A percentile compares a stretch with the other conserved stretches of the same genome.
These are phyloP conservation scores for Platichthys flesus DNA, from an alignment of 2,113 vertebrate genomes.

Conservation along the genomic window DNA sequence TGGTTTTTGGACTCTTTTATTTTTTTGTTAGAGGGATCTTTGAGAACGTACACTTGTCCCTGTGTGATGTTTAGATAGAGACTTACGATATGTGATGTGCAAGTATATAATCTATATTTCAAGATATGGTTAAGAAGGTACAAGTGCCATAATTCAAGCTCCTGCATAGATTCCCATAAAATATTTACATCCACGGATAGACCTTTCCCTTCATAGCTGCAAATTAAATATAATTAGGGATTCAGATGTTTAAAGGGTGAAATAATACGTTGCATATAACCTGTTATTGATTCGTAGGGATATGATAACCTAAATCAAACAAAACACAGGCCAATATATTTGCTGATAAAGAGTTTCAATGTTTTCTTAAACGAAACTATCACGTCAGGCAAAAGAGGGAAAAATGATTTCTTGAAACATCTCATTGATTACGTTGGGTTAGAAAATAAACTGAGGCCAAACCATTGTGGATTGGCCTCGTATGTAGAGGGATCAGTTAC, in stretches of 20 bases:
- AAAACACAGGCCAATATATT: neutral
- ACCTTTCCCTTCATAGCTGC: too few species aligned
- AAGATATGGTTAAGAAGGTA: neutral
- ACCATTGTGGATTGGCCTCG: neutral
- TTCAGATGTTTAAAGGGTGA: too few species aligned
- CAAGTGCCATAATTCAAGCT: too few species aligned
- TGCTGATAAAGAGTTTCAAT: neutral
- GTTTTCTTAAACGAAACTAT: neutral
- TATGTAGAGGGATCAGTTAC: slow-evolving; percentile 9
- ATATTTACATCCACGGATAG: too few species aligned
- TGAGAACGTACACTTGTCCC: neutral
- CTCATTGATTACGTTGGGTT: slow-evolving; percentile 2
- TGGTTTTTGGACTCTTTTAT: neutral
- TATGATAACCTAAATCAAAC: neutral
- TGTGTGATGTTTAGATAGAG: neutral
- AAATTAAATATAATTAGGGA: too few species aligned
- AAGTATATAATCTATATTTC: neutral
- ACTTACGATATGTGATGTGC: neutral
- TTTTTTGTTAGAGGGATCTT: neutral
- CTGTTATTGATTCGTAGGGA: neutral
- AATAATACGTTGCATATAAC: neutral
- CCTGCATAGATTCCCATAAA: neutral
- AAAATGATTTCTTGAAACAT: slow-evolving; percentile 22
- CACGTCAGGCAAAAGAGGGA: neutral
- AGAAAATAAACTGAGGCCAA: neutral